Evolutionary conservation across 2,888 invertebrate genomes (phyloP), one percentile per base, ranked within the genome.

Genomic region (Tiphia femorata): DNA sequence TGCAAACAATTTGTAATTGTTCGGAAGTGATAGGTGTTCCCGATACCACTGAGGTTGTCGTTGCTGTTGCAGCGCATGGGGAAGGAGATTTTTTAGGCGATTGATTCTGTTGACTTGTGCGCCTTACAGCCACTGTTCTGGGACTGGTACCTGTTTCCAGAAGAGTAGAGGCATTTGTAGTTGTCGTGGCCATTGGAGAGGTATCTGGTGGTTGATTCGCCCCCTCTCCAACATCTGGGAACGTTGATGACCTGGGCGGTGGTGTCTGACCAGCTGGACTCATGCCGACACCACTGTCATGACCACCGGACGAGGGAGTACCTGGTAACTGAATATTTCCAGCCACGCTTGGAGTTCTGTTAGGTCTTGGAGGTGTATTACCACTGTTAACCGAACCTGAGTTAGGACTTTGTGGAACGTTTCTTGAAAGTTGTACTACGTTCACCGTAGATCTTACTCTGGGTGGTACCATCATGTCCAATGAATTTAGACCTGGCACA

Each of bases 401-500:
- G 46, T 75, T 80, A 5, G 83, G 80, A 48, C 80, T 82, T 49
- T 82, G 82, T 8, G 80, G 76, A 55, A 82, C 77, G 64, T 78
- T 82, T 41, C 83, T 75, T 0, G 85, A 82, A 5, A 89, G 85
- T 75, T 89, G 89, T 0, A 89, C 89, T 1, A 89, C 87, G 75
- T 89, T 87, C 0, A 89, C 87, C 5, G 86, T 83, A 5, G 73
- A 84, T 78, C 71, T 84, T 57, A 84, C 77, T 10, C 82, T 73
- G 7, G 82, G 79, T 1, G 90, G 90, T 30, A 86, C 84, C 58
- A 91, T 86, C 84, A 88, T 88, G 58, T 89, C 88, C 40, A 87
- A 81, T 41, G 87, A 86, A 58, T 87, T 86, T 61, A 90, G 79
- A 8, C 89, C 89, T 21, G 88, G 88, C 1, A 88, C 84, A 53